Percentiles rank a stretch among this genome's conserved stretches.
phyloP scores from a whole-genome alignment of 2,888 invertebrate species.

The Anaspis maculata region DNA sequence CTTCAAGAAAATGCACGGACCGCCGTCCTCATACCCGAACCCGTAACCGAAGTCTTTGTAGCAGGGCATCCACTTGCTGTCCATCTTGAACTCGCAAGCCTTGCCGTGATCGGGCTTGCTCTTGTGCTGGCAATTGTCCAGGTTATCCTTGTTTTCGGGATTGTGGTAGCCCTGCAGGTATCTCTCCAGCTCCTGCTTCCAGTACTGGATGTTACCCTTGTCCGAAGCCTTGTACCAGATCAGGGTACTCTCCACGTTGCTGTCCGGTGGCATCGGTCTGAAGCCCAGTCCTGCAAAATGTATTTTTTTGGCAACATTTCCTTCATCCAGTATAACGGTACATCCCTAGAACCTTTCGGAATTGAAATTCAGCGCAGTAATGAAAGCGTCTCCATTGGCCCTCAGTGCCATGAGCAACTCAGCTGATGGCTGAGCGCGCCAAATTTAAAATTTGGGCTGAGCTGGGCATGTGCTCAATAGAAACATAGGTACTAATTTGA shows the following conservation, averaged over 20 bases:
- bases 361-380: no score
- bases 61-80: conserved; percentile 62
- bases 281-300: conserved; percentile 77
- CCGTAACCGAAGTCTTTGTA: conserved; percentile 72
- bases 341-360: no score
- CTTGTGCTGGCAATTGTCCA: conserved; percentile 7
- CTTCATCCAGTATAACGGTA: no score
- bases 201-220: conserved; percentile 69
- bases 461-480: no score
- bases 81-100: conserved; percentile 73
- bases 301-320: no score
- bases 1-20: conserved; percentile 94
- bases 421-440: no score
- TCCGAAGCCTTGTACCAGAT: conserved; percentile 85
- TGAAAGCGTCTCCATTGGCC: no score
- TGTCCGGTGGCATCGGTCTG: conserved; percentile 89
- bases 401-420: no score
- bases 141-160: conserved; percentile 18
- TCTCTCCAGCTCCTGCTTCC: conserved; percentile 66
- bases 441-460: no score
- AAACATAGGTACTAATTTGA: no score
- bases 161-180: conserved; percentile 60
- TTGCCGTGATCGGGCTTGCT: conserved; percentile 42
- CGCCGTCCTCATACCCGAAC: conserved; percentile 58
- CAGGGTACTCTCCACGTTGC: conserved; percentile 90